These are phyloP conservation scores for Rhamnusium bicolor DNA, from an alignment of 2,888 invertebrate genomes.

Conservation along the genomic window DNA sequence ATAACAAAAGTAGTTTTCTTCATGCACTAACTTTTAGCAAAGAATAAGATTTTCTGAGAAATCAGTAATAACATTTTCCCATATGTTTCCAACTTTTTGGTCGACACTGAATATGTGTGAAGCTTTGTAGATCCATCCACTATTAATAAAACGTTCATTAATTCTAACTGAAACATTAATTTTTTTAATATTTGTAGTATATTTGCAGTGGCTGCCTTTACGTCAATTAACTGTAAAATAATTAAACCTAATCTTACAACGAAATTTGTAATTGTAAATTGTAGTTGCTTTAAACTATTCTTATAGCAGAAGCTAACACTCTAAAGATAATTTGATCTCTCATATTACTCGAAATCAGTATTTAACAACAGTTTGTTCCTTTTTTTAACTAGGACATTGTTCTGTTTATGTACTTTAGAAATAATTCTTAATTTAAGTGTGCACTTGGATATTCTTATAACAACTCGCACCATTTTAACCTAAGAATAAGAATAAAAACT, in stretches of 20 bases:
- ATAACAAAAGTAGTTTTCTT: too few species aligned
- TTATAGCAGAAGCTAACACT: conserved; percentile 4
- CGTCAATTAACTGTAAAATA: neutral
- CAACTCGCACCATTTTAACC: conserved; percentile 41
- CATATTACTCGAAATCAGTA: conserved; percentile 29
- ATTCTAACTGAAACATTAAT: too few species aligned
- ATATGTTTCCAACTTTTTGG: too few species aligned
- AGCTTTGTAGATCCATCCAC: too few species aligned
- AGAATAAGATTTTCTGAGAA: too few species aligned
- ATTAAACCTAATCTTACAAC: neutral
- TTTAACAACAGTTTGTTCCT: conserved; percentile 46
- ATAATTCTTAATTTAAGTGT: conserved; percentile 34
- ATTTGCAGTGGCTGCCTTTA: neutral
- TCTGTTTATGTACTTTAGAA: conserved; percentile 30
- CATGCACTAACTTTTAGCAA: too few species aligned
- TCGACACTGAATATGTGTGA: too few species aligned
- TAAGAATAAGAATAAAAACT: conserved; percentile 39
- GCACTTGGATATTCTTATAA: conserved; percentile 41
- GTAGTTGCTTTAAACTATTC: neutral
- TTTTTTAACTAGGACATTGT: conserved; percentile 35
- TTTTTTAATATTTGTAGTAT: neutral
- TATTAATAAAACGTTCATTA: too few species aligned
- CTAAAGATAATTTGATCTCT: conserved; percentile 27
- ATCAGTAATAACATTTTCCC: too few species aligned
- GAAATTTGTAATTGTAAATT: neutral